Conservation (phyloP, 2,113 vertebrate species). For the Myxocyprinus asiaticus region DNA sequence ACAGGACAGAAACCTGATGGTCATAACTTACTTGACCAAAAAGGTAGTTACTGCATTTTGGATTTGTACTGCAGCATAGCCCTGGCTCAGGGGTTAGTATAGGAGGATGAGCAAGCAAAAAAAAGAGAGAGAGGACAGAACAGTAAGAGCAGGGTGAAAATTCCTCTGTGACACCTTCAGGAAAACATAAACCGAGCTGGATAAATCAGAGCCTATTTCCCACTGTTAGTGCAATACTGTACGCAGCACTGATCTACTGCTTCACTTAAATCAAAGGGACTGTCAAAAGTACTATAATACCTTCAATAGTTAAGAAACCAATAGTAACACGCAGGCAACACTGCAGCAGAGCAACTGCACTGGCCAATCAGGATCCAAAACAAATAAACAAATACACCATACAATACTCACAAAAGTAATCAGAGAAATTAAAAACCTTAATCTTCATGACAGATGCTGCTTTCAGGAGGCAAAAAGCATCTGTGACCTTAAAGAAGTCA, state of each 20-base stretch:
- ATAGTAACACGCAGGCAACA: background rate
- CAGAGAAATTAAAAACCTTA: background rate
- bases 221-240: constrained; percentile 20
- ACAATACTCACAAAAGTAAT: too few relatives aligned
- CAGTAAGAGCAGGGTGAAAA: constrained; percentile 12
- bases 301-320: constrained; percentile 23
- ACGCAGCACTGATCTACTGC: constrained; percentile 36
- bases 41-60: too few relatives aligned
- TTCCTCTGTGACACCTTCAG: constrained; percentile 29
- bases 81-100: constrained; percentile 53
- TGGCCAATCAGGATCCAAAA: background rate
- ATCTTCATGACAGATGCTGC: background rate
- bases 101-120: constrained; percentile 30
- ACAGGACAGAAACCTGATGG: too few relatives aligned
- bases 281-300: constrained; percentile 28
- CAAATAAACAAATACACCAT: too few relatives aligned
- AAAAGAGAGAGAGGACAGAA: background rate
- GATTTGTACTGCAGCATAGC: background rate
- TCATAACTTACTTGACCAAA: too few relatives aligned
- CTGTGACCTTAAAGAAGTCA: background rate
- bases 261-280: constrained; percentile 36
- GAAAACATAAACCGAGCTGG: constrained; percentile 17
- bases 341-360: background rate
- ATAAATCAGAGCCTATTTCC: constrained; percentile 29
- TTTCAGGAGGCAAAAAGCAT: background rate